These are phyloP conservation scores for Daboia siamensis DNA, from an alignment of 2,113 vertebrate genomes.

Conservation along the genomic window DNA sequence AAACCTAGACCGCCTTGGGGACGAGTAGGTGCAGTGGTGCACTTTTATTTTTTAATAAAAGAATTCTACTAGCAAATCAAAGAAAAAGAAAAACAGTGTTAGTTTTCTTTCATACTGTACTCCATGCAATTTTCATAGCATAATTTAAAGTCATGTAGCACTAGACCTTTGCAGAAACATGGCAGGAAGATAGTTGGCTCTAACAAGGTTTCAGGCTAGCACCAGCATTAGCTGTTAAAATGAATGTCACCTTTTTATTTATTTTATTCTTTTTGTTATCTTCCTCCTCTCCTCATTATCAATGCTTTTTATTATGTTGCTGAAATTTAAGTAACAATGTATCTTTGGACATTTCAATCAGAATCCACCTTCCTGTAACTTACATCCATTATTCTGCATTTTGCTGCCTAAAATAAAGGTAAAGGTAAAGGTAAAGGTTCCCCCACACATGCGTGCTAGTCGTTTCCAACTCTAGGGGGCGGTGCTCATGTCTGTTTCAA, in stretches of 20 bases:
- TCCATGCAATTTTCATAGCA: conserved; percentile 38
- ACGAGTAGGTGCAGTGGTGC: not conserved
- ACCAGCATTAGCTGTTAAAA: conserved; percentile 29
- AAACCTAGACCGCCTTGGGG: not conserved
- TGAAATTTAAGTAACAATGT: not conserved
- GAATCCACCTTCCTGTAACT: not conserved
- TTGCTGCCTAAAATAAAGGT: not conserved
- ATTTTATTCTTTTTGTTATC: not conserved
- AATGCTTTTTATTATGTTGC: not conserved
- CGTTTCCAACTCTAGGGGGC: no score
- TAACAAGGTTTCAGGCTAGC: conserved; percentile 55
- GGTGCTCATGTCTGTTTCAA: no score
- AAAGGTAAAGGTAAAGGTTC: not conserved
- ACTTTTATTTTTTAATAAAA: not conserved
- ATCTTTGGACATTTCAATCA: not conserved
- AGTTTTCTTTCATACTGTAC: conserved; percentile 28
- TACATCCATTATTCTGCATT: not conserved
- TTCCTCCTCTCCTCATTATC: not conserved
- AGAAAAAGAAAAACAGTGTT: conserved; percentile 30
- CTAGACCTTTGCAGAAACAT: conserved; percentile 52
- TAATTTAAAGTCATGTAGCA: not conserved
- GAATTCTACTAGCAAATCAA: conserved; percentile 24
- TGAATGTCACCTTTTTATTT: not conserved
- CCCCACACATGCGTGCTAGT: no score
- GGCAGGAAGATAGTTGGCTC: conserved; percentile 51